Conservation (phyloP, 2,797 vertebrate species). For the Hybognathus amarus region DNA sequence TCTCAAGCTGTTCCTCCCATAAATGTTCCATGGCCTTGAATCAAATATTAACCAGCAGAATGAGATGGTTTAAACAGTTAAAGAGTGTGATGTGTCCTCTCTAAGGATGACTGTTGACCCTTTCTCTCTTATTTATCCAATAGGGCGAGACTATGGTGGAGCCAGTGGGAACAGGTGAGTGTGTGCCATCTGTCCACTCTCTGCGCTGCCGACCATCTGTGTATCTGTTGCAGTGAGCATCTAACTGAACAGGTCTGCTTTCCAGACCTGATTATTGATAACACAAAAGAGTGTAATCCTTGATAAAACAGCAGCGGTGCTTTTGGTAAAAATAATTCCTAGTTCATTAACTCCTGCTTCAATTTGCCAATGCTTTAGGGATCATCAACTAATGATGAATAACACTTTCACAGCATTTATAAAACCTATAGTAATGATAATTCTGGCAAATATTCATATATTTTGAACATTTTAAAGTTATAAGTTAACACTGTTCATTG, state of each 20-base stretch:
- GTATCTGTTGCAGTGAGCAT: background rate
- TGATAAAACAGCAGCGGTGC: background rate
- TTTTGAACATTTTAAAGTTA: background rate
- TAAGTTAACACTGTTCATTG: background rate
- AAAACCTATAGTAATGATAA: background rate
- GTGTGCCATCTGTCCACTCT: constrained; percentile 14
- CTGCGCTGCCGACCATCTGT: constrained; percentile 18
- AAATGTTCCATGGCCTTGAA: constrained; percentile 32
- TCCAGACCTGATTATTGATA: constrained; percentile 5
- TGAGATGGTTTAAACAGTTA: constrained; percentile 1
- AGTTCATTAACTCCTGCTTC: background rate
- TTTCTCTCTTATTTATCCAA: constrained; percentile 10
- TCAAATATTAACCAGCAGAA: constrained; percentile 32
- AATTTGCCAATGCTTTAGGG: too few species aligned
- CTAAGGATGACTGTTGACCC: constrained; percentile 16
- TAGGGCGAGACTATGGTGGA: constrained; percentile 15
- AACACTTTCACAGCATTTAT: background rate
- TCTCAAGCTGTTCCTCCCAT: constrained; percentile 5
- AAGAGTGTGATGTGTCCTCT: constrained; percentile 11
- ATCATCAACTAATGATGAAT: background rate
- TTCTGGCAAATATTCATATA: background rate
- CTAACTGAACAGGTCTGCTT: background rate
- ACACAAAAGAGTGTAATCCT: background rate
- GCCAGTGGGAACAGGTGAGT: constrained; percentile 38
- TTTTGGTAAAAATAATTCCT: background rate